phyloP scores from a whole-genome alignment of 2,888 invertebrate genomes.

The Mamestra brassicae region DNA sequence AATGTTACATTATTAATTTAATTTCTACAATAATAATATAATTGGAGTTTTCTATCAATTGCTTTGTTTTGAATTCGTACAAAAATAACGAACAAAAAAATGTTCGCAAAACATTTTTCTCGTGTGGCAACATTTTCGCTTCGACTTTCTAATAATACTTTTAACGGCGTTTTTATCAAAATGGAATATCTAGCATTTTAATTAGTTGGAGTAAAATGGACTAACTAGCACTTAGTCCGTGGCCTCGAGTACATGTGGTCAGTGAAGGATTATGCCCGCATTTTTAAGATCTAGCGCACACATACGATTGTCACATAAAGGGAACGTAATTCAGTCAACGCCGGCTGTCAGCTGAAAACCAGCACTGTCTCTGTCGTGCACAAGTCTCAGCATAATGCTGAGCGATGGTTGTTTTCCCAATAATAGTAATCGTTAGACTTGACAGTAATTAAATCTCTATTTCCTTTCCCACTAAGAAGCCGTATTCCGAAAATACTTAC shows the following conservation, averaged over 20 bases:
- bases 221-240: slow-evolving; percentile 5
- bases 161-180: slow-evolving; percentile 51
- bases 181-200: slow-evolving; percentile 61
- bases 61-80: slow-evolving; percentile 20
- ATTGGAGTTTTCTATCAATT: slow-evolving; percentile 4
- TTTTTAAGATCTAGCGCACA: slow-evolving; percentile 31
- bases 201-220: slow-evolving; percentile 41
- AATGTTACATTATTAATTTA: slow-evolving; percentile 10
- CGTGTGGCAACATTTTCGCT: slow-evolving; percentile 47
- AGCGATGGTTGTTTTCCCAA: neutral
- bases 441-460: no score
- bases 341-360: neutral
- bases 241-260: slow-evolving; percentile 17
- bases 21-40: slow-evolving; percentile 5
- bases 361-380: neutral
- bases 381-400: neutral
- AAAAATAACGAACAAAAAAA: slow-evolving; percentile 56
- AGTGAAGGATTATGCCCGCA: slow-evolving; percentile 9
- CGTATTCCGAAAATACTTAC: no score
- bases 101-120: slow-evolving; percentile 50
- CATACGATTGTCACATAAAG: slow-evolving; percentile 8
- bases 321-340: neutral
- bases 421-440: no score
- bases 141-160: slow-evolving; percentile 55
- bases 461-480: no score